A percentile compares a stretch with the other conserved stretches of the same genome.
Conservation (phyloP, 2,113 vertebrate species). For the Percina caprodes region DNA sequence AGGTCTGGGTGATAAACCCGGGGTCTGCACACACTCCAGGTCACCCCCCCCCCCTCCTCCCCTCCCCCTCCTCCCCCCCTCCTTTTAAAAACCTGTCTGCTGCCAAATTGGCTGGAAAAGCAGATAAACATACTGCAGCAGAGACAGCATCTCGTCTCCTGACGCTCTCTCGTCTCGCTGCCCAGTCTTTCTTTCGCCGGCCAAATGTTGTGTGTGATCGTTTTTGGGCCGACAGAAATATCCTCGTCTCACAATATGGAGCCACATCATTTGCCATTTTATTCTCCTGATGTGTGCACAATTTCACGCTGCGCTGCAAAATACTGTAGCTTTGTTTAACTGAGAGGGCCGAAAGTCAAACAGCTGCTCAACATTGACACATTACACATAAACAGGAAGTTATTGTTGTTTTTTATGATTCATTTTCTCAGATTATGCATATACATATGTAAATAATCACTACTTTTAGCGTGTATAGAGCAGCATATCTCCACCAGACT, state of each 20-base stretch:
- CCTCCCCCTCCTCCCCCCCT: neutral
- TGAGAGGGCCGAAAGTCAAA: constrained; percentile 5
- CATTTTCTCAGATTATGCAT: neutral
- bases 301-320: constrained; percentile 23
- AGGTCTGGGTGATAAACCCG: constrained; percentile 63
- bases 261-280: constrained; percentile 33
- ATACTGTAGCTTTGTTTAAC: constrained; percentile 1
- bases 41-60: constrained; percentile 6
- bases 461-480: too few relatives aligned
- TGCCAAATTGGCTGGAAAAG: constrained; percentile 70
- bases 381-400: neutral
- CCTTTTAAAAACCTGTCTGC: neutral
- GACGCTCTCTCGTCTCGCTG: constrained; percentile 36
- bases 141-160: constrained; percentile 47
- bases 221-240: constrained; percentile 16
- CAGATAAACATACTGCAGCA: constrained; percentile 53
- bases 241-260: constrained; percentile 29
- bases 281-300: constrained; percentile 47
- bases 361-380: neutral
- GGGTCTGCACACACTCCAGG: constrained; percentile 46
- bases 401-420: neutral
- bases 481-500: too few relatives aligned
- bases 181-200: constrained; percentile 37
- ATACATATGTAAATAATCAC: too few relatives aligned
- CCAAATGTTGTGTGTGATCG: constrained; percentile 53